These are phyloP conservation scores for Aricia agestis DNA, from an alignment of 1,140 invertebrate species.

Conservation along the genomic window DNA sequence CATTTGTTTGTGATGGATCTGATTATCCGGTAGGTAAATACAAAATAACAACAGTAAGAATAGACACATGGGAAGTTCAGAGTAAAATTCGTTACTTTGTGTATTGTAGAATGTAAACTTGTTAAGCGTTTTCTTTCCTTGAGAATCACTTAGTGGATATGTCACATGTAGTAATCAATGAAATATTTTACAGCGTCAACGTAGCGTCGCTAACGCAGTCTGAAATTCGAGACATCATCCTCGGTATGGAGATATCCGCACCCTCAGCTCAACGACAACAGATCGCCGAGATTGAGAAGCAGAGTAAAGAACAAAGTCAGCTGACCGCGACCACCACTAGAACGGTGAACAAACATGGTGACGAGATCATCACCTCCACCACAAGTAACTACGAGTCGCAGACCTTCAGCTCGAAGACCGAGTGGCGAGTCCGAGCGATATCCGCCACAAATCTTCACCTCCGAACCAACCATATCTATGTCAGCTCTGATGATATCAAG, in stretches of 20 bases:
- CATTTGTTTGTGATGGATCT: no score
- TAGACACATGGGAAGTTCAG: no score
- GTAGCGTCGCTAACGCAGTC: slow-evolving; percentile 99
- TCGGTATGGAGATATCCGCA: slow-evolving; percentile 99
- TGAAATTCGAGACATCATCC: slow-evolving; percentile 99
- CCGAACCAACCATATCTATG: slow-evolving; percentile 99
- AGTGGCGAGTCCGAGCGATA: slow-evolving; percentile 98
- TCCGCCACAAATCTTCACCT: slow-evolving; percentile 99
- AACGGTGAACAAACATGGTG: slow-evolving; percentile 99
- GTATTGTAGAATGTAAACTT: no score
- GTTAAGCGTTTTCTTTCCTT: no score
- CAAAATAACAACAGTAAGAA: no score
- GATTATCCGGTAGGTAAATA: no score
- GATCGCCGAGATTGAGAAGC: slow-evolving; percentile 99
- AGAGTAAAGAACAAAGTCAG: slow-evolving; percentile 99
- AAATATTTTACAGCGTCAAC: slow-evolving; percentile 84
- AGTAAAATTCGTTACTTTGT: no score
- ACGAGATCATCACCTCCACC: slow-evolving; percentile 99
- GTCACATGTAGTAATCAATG: no score
- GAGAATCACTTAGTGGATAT: no score
- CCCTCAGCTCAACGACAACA: slow-evolving; percentile 99
- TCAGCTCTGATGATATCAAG: slow-evolving; percentile 99
- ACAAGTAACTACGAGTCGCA: slow-evolving; percentile 99
- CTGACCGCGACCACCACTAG: slow-evolving; percentile 98
- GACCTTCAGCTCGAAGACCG: slow-evolving; percentile 97